phyloP scores from a whole-genome alignment of 1,140 invertebrate species.

The Zophobas morio region DNA sequence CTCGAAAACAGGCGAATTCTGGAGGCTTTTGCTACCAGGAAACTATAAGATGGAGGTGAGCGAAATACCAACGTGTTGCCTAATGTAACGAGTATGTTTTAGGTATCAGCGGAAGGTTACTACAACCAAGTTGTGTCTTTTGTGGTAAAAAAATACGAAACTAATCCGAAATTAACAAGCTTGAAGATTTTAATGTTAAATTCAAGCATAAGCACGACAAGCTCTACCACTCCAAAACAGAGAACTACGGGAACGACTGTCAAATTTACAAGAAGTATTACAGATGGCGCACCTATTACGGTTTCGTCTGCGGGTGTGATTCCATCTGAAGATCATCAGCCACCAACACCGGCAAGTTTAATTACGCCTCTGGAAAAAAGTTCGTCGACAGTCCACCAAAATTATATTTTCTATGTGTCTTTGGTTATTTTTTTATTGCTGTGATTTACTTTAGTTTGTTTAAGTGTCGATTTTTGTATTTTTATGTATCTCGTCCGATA shows the following conservation, averaged over 20 bases:
- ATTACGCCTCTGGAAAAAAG: no score
- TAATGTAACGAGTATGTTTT: slow-evolving; percentile 15
- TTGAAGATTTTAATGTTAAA: slow-evolving; percentile 26
- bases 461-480: no score
- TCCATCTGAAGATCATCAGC: background rate
- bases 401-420: no score
- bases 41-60: slow-evolving; percentile 58
- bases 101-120: slow-evolving; percentile 12
- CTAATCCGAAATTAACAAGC: slow-evolving; percentile 8
- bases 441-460: no score
- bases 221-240: background rate
- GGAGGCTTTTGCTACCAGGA: slow-evolving; percentile 64
- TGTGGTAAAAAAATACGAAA: background rate
- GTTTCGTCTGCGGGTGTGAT: background rate
- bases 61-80: no score
- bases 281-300: slow-evolving; percentile 19
- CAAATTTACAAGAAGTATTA: background rate
- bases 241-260: slow-evolving; percentile 10
- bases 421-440: no score
- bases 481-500: no score
- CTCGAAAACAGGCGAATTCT: slow-evolving; percentile 60
- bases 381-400: no score
- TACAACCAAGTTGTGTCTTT: slow-evolving; percentile 26
- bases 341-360: background rate
- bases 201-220: slow-evolving; percentile 6